Evolutionary conservation across 2,797 vertebrate species (phyloP), one percentile per base, ranked within the genome.

Genomic region (Malurus leucopterus): DNA sequence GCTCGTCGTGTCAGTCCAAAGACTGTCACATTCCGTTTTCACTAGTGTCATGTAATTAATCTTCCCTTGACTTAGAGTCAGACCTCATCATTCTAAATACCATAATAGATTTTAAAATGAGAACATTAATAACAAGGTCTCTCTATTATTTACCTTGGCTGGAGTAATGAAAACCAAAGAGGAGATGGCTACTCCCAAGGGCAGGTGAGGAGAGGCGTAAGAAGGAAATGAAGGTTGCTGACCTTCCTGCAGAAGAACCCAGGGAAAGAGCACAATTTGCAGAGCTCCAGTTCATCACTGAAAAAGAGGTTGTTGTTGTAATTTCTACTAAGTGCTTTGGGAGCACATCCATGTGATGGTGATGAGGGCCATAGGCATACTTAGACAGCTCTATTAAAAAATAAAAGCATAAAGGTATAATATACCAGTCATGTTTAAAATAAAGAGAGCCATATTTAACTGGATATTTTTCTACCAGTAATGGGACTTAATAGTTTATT

Each of bases 1-100:
- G 88, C 91, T 91, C 57, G 29, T 93, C n/a, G 30, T 84, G 86
- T 93, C 92, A 77, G 85, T 86, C 85, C 94, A 82, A 93, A 94
- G 93, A 94, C 85, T 92, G 92, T 93, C 95, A 94, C 77, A 94
- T 93, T 72, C 91, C 58, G 84, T 94, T 95, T 93, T 91, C 89
- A 94, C 71, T 36, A 36, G 64, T 93, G 94, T 93, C 95, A 86
- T 58, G 85, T 82, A 95, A 94, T 95, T 95, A 93, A 95, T 95
- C 95, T 95, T 93, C 71, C 65, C 75, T 90, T 90, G 91, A 92
- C 86, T 96, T 79, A 30, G 71, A 71, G 91, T 90, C 85, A 92
- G 89, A 80, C 50, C 86, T 86, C 89, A 96, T 78, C 78, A 94
- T 85, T 95, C 88, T 91, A 95, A 67, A 91, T 58, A 93, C 29